Evolutionary conservation across 2,888 invertebrate species (phyloP).

Genomic region (Kryphioiulus occultus): DNA sequence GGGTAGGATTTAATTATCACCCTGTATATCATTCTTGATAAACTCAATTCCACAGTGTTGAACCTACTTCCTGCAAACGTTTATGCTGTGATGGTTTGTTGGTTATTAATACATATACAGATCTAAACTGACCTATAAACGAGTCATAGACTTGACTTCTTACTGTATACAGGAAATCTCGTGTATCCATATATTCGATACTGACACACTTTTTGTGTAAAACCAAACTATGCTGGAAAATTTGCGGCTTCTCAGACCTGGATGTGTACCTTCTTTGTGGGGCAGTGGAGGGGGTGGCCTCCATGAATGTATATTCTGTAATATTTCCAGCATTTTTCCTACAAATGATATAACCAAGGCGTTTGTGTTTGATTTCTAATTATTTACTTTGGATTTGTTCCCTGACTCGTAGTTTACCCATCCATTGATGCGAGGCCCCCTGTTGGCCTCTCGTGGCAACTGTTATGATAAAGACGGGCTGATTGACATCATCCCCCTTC

Average conservation of each 20-base stretch:
- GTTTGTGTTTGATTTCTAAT: constrained; percentile 7
- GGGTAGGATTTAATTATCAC: too few species aligned
- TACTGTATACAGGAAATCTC: too few species aligned
- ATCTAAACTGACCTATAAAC: too few species aligned
- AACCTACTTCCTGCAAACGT: too few species aligned
- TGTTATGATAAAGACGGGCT: constrained; percentile 39
- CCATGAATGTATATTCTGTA: background rate
- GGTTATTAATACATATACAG: too few species aligned
- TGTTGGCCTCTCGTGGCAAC: constrained; percentile 4
- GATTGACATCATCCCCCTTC: constrained; percentile 32
- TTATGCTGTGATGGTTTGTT: too few species aligned
- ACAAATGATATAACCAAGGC: constrained; percentile 36
- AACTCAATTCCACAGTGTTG: too few species aligned
- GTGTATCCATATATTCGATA: background rate
- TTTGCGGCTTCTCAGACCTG: background rate
- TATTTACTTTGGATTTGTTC: constrained; percentile 8
- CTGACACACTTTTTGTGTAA: background rate
- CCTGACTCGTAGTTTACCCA: constrained; percentile 1
- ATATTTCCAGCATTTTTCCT: constrained; percentile 35
- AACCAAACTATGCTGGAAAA: background rate
- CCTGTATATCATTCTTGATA: too few species aligned
- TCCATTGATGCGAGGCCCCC: constrained; percentile 7
- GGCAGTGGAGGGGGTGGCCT: background rate
- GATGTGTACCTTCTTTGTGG: background rate
- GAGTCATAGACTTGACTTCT: too few species aligned